A percentile compares a stretch with the other conserved stretches of the same genome.
Conservation (phyloP, 2,888 invertebrate species). For the Drosophila eohydei region DNA sequence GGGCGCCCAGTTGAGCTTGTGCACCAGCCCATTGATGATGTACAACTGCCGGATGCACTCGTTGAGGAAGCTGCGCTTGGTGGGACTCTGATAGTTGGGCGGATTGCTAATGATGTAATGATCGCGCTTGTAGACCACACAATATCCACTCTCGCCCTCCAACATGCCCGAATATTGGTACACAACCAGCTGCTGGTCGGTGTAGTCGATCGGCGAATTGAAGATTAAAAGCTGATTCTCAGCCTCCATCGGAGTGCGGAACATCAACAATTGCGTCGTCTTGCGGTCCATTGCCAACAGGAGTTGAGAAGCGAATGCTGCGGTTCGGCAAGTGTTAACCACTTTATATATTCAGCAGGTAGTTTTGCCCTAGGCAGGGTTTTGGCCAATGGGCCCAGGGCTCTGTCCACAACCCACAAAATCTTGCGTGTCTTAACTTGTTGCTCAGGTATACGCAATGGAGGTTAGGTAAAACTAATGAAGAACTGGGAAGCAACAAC, state of each 20-base stretch:
- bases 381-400: not conserved
- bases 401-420: not conserved
- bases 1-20: slow-evolving; percentile 49
- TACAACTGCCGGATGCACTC: slow-evolving; percentile 74
- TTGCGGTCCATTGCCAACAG: slow-evolving; percentile 51
- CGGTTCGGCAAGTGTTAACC: not conserved
- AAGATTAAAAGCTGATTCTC: slow-evolving; percentile 55
- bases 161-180: slow-evolving; percentile 42
- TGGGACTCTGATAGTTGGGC: slow-evolving; percentile 60
- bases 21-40: slow-evolving; percentile 48
- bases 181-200: slow-evolving; percentile 58
- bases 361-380: not conserved
- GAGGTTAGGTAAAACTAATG: slow-evolving; percentile 2
- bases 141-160: slow-evolving; percentile 44
- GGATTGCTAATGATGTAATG: slow-evolving; percentile 54
- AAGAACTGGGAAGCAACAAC: no score
- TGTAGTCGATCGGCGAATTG: slow-evolving; percentile 59
- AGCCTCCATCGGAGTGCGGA: slow-evolving; percentile 41
- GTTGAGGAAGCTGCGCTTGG: slow-evolving; percentile 70
- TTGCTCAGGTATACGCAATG: not conserved
- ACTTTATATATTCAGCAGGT: slow-evolving; percentile 46
- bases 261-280: slow-evolving; percentile 47
- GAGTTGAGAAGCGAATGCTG: slow-evolving; percentile 38
- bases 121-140: slow-evolving; percentile 66
- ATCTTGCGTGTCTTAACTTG: slow-evolving; percentile 17